Evolutionary conservation across 1,140 invertebrate genomes (phyloP).

Genomic region (Pseudomyrmex cubaensis): DNA sequence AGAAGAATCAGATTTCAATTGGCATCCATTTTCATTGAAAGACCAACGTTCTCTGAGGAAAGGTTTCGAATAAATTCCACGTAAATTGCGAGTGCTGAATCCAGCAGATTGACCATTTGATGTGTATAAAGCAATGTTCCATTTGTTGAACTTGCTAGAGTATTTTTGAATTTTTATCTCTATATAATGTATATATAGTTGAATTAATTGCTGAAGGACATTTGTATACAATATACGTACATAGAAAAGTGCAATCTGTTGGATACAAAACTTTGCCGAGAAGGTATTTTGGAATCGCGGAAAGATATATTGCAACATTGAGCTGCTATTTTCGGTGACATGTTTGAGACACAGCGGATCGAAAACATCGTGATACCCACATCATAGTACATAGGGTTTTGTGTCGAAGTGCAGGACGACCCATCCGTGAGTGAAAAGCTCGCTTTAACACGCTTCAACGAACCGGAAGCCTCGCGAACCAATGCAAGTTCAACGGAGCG

Average conservation of each 20-base stretch:
- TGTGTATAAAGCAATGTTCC: background rate
- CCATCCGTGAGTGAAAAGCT: constrained; percentile 60
- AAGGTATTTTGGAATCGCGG: background rate
- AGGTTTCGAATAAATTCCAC: too few relatives aligned
- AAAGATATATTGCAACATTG: background rate
- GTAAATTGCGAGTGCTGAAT: background rate
- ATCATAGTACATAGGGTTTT: background rate
- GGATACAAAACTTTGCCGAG: background rate
- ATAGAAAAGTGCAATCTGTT: background rate
- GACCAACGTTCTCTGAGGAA: too few relatives aligned
- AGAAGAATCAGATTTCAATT: too few relatives aligned
- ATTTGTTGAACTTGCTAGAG: background rate
- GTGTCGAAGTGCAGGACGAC: constrained; percentile 5
- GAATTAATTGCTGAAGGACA: too few relatives aligned
- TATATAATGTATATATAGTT: background rate
- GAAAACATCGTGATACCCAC: background rate
- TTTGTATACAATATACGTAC: too few relatives aligned
- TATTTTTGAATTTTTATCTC: background rate
- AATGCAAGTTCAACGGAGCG: constrained; percentile 58
- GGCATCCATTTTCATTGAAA: background rate
- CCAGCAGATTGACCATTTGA: background rate
- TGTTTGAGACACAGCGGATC: constrained; percentile 7
- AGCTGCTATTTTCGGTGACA: background rate
- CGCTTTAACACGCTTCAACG: constrained; percentile 62
- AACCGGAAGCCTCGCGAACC: constrained; percentile 58